Evolutionary conservation across 2,113 vertebrate genomes (phyloP), one percentile per base, ranked within the genome.

Genomic region (Tautogolabrus adspersus): DNA sequence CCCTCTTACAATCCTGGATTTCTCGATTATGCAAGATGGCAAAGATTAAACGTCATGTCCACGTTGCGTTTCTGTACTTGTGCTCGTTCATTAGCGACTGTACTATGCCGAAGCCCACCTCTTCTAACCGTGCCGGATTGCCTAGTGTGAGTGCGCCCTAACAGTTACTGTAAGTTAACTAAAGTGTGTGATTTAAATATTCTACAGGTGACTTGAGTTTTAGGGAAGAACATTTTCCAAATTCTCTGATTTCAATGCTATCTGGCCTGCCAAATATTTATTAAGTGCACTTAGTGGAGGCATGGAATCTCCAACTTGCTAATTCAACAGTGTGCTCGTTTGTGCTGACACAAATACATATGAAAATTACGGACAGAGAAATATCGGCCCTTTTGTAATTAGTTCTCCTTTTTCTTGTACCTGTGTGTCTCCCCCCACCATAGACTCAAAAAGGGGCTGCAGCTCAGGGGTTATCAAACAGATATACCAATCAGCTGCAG

Each of bases 401-500:
- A 75, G 60, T 60, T 62, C 62, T 83, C 69, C 56, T 78, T 58
- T 63, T 82, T 87, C 18, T 49, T 49, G 5, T 49, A 49, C 68
- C 66, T 64, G 47, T 68, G 64, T 72, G 66, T 82, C 52, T 52
- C 62, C 59, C 49, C 52, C 60, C 81, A 56, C 38, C 7, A 19
- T 37, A 10, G 58, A 82, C 64, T 81, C 22, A 38, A 67, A 77
- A 74, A 70, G 76, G 61, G 61, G 79, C 75, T 77, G 66, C 72
- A 61, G 65, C 76, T 91, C 71, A 79, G 87, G 85, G 88, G 73
- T 83, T 92, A 88, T 88, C 86, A 87, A 89, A 88, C 86, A 85
- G 79, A 89, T 88, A 85, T 72, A 87, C 79, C 81, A 91, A 91
- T 92, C 87, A 92, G 85, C 79, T 42, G 19, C 72, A 91, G 83